These are phyloP conservation scores for Halichoeres trimaculatus DNA, from an alignment of 2,113 vertebrate genomes.

Conservation along the genomic window DNA sequence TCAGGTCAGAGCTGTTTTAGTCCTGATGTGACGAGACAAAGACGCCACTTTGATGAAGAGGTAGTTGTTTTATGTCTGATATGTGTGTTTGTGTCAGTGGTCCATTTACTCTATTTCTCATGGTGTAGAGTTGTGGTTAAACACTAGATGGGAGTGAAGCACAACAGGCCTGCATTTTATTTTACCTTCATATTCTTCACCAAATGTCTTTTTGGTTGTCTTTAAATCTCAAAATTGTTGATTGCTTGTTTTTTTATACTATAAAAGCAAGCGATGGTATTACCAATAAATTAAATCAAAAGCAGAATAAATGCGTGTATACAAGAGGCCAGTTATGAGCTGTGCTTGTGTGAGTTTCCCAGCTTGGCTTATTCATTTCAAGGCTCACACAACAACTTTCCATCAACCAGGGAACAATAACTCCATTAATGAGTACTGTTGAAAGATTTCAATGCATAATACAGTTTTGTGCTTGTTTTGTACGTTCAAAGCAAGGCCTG, in stretches of 20 bases:
- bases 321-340: neutral
- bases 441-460: slow-evolving; percentile 61
- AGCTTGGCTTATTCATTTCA: slow-evolving; percentile 2
- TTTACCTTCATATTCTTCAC: too few relatives aligned
- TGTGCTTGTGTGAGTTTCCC: slow-evolving; percentile 3
- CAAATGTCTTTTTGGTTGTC: neutral
- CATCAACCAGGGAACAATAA: slow-evolving; percentile 53
- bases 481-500: slow-evolving; percentile 48
- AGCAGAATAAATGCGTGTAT: neutral
- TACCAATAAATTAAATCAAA: slow-evolving; percentile 1
- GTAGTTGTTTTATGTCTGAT: too few relatives aligned
- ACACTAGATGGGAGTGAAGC: neutral
- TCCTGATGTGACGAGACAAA: too few relatives aligned
- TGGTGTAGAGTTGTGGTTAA: slow-evolving; percentile 7
- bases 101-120: neutral
- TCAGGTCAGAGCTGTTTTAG: too few relatives aligned
- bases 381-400: neutral
- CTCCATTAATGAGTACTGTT: slow-evolving; percentile 14
- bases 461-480: slow-evolving; percentile 42
- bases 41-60: too few relatives aligned
- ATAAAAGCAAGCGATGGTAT: too few relatives aligned
- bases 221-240: neutral
- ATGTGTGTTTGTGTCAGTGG: too few relatives aligned
- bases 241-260: neutral
- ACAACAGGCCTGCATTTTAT: neutral